Base-by-base conservation (phyloP, 35 echinoderm and acorn worm genomes). In the Apostichopus parvimensis region DNA sequence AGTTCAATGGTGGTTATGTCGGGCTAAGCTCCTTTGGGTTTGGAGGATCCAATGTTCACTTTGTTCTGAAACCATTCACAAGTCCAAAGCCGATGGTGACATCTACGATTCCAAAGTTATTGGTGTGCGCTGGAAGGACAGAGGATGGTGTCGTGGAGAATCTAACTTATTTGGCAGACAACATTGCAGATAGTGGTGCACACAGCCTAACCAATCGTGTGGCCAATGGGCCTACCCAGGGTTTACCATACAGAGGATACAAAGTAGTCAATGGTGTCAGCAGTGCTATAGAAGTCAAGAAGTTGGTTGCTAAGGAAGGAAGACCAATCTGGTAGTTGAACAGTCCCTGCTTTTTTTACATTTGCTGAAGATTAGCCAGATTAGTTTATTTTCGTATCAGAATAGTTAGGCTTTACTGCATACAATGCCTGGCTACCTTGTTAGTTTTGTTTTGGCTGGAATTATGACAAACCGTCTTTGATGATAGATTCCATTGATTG, bases 11-110 rank as follows among this genome's bases (percentile, higher is more conserved):
- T 65, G 93, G 93, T 12, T 93, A 95, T 14, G 91, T 98, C 13
- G 96, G 96, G 6, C 54, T 98, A 57, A 98, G 92, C 52, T 98
- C 96, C 11, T 98, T 98, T 79, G 96, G 96, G 34, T 98, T 98
- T 92, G 96, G 96, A 9, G 93, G 95, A 0, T 95, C 93, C 6
- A 98, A 98, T 73, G 96, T 95, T 56, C 96, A 98, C 52, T 83
- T 98, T 14, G 88, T 95, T 11, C 82, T 98, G 17, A 98, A 90
- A 79, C 93, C 96, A n/a, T 70, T 25, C 9, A 65, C 68, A 25
- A 28, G 17, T 2, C 57, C 57, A 75, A 57, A 61, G 25, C 68
- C 72, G 61, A 57, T 21, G 23, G 83, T 22, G 20, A 25, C 56
- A 18, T 28, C 54, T 56, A 71, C 8, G 1, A 64, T 92, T 13